A percentile compares a stretch with the other conserved stretches of the same genome.
These are phyloP conservation scores for Prosapia bicincta DNA, from an alignment of 2,888 invertebrate species.

Conservation along the genomic window DNA sequence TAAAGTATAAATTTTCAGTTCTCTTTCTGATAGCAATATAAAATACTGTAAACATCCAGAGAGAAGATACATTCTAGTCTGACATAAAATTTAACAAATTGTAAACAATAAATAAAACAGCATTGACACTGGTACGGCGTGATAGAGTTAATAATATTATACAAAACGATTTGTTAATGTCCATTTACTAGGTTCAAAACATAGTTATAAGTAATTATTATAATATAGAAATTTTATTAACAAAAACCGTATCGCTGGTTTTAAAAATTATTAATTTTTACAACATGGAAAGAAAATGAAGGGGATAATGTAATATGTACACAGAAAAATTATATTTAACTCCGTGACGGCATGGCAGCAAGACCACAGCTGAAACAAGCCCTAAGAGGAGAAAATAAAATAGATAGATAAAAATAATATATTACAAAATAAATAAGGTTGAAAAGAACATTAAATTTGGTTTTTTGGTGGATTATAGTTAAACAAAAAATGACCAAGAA, in stretches of 20 bases:
- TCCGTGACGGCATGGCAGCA: background rate
- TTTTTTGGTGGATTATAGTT: conserved; percentile 25
- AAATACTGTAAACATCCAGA: background rate
- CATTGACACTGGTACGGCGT: background rate
- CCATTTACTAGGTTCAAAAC: background rate
- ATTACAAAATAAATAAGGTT: background rate
- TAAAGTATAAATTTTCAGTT: too few species aligned
- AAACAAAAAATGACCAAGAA: conserved; percentile 19
- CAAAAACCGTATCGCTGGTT: conserved; percentile 1
- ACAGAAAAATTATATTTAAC: conserved; percentile 27
- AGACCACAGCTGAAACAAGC: background rate
- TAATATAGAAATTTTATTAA: background rate
- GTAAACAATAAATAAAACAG: background rate
- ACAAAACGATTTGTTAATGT: background rate
- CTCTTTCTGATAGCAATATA: too few species aligned
- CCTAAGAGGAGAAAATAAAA: background rate
- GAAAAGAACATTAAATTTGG: conserved; percentile 22
- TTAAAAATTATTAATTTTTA: background rate
- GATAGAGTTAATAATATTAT: background rate
- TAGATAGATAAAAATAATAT: background rate
- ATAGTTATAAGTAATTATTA: background rate
- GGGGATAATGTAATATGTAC: conserved; percentile 25
- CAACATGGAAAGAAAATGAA: conserved; percentile 9
- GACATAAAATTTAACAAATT: background rate
- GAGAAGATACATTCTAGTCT: background rate